phyloP scores from a whole-genome alignment of 1,140 invertebrate genomes.

The Anastrepha obliqua region DNA sequence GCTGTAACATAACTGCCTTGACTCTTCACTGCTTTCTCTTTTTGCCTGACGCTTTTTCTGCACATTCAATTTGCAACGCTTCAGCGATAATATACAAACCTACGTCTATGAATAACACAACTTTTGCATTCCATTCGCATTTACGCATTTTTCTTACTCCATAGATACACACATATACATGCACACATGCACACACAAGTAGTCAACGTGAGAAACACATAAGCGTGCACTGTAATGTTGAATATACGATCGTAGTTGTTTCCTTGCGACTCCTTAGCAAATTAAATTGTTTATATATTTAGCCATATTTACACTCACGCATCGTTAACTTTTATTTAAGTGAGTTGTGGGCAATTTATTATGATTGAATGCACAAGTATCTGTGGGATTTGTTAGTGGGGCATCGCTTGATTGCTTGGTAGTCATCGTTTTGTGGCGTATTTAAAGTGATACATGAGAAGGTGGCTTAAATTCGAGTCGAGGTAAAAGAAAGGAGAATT shows the following conservation, averaged over 20 bases:
- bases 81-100: not conserved
- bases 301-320: constrained; percentile 25
- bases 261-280: not conserved
- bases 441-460: not conserved
- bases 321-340: constrained; percentile 38
- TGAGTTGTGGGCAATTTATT: constrained; percentile 30
- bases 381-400: not conserved
- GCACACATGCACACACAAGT: not conserved
- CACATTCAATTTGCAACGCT: not conserved
- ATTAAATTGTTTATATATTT: constrained; percentile 46
- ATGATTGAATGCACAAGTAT: constrained; percentile 23
- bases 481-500: too few species aligned
- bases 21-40: too few species aligned
- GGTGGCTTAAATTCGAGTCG: too few species aligned
- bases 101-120: not conserved
- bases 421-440: not conserved
- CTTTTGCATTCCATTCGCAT: not conserved
- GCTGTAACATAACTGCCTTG: too few species aligned
- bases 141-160: not conserved
- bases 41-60: too few species aligned
- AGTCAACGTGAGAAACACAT: not conserved
- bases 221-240: not conserved
- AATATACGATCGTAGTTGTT: not conserved
- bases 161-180: too few species aligned
- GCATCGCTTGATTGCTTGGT: not conserved